A percentile compares a stretch with the other conserved stretches of the same genome.
Evolutionary conservation across 2,113 vertebrate genomes (phyloP).

Genomic region (Cnemophilus loriae): DNA sequence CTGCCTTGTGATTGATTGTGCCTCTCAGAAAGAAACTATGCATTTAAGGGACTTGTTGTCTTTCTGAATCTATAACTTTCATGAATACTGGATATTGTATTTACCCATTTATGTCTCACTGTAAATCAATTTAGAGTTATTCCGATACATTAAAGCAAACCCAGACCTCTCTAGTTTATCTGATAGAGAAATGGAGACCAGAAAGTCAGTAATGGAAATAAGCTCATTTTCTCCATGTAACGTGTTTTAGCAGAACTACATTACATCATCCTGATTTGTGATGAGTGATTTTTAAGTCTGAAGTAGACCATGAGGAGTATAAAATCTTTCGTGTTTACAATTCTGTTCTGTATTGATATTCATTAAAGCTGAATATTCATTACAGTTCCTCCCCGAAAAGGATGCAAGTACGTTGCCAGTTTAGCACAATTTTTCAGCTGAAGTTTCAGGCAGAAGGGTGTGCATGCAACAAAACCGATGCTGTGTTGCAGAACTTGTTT

Average conservation of each 20-base stretch:
- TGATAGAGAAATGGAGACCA: background rate
- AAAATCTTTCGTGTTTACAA: background rate
- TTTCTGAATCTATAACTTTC: background rate
- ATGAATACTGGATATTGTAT: background rate
- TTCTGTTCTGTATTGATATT: background rate
- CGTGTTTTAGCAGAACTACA: background rate
- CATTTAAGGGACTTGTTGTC: background rate
- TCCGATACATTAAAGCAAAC: background rate
- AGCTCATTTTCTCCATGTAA: background rate
- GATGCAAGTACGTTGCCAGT: background rate
- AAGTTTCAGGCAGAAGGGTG: background rate
- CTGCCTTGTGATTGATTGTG: background rate
- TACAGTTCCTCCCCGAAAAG: background rate
- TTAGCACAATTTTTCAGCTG: background rate
- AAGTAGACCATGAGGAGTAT: background rate
- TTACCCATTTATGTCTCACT: background rate
- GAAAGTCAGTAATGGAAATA: background rate
- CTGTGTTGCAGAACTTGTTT: background rate
- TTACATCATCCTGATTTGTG: background rate
- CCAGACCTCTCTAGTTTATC: background rate
- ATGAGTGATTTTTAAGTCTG: background rate
- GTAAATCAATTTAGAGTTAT: background rate
- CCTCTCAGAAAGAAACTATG: background rate
- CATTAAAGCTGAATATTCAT: background rate
- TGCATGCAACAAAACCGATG: accelerated